These are phyloP conservation scores for Alsophila aescularia DNA, from an alignment of 2,888 invertebrate genomes.

Conservation along the genomic window DNA sequence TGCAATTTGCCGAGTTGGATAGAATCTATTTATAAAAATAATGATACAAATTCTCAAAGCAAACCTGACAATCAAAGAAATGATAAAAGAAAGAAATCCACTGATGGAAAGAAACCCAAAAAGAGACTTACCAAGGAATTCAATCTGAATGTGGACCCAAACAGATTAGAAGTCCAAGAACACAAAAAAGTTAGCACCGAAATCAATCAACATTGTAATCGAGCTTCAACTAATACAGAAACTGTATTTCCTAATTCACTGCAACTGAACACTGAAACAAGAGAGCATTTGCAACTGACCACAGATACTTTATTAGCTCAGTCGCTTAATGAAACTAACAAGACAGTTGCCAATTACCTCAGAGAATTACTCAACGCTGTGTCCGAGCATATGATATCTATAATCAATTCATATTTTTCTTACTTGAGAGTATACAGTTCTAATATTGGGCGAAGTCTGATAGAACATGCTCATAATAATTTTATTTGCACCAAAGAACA, in stretches of 20 bases:
- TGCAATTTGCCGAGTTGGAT: background rate
- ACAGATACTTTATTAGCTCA: background rate
- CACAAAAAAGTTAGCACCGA: background rate
- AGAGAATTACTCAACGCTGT: constrained; percentile 30
- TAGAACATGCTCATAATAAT: constrained; percentile 23
- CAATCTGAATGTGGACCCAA: background rate
- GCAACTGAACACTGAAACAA: background rate
- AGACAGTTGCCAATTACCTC: background rate
- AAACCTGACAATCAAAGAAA: background rate
- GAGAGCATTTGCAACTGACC: background rate
- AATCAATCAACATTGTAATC: background rate
- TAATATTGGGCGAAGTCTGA: constrained; percentile 1
- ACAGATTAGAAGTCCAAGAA: background rate
- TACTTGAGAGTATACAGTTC: constrained; percentile 14
- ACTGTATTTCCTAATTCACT: background rate
- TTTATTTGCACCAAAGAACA: constrained; percentile 40
- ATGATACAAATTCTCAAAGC: background rate
- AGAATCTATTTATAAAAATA: background rate
- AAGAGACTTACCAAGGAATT: background rate
- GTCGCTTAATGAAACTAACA: background rate
- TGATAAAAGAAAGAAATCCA: background rate
- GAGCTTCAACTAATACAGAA: background rate
- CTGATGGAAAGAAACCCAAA: background rate
- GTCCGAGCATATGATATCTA: constrained; percentile 42
- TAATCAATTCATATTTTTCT: constrained; percentile 39